Conservation (phyloP, 2,113 vertebrate genomes). For the Synodontis membranacea region DNA sequence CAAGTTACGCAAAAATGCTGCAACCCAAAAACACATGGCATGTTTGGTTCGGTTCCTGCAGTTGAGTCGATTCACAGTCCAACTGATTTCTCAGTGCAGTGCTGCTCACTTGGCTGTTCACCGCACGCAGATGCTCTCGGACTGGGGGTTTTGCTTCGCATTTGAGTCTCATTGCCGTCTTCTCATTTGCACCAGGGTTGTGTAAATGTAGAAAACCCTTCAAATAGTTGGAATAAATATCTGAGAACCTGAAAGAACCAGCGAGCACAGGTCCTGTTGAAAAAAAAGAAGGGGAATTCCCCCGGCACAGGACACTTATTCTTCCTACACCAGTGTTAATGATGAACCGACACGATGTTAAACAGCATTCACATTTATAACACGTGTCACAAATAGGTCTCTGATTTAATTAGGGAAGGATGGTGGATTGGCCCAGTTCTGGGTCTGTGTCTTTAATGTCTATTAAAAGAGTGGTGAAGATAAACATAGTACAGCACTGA, state of each 20-base stretch:
- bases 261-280: background rate
- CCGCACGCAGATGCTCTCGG: background rate
- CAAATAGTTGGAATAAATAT: background rate
- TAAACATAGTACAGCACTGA: constrained; percentile 13
- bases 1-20: background rate
- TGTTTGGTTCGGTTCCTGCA: background rate
- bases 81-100: background rate
- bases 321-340: background rate
- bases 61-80: background rate
- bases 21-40: background rate
- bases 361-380: background rate
- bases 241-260: background rate
- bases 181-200: background rate
- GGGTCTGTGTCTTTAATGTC: constrained; percentile 2
- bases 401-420: constrained; percentile 24
- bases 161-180: background rate
- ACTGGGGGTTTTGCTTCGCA: background rate
- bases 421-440: constrained; percentile 31
- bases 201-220: background rate
- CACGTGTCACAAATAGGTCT: constrained; percentile 26
- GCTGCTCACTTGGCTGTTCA: background rate
- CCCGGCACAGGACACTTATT: background rate
- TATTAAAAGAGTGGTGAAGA: constrained; percentile 5
- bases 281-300: background rate
- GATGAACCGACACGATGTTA: constrained; percentile 9